Base-by-base conservation (phyloP, 2,797 vertebrate species). In the Rousettus madagascariensis region DNA sequence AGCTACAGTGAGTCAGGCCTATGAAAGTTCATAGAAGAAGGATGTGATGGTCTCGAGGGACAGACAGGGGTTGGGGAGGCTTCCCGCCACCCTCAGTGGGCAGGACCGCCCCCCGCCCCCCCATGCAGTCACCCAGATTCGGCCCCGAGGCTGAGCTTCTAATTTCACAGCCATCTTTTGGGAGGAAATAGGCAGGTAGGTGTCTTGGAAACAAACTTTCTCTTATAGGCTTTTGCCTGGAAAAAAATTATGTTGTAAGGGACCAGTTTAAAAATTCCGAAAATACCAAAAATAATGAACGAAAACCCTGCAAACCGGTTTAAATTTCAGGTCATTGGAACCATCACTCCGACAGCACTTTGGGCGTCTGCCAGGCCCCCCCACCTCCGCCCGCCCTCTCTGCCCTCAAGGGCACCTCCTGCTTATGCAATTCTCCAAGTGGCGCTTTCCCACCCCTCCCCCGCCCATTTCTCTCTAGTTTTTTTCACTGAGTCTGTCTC, bases 331-430 rank as follows among this genome's bases (percentile, higher is more conserved):
- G 19, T 55, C n/a, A 17, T 66, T n/a, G 28, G 61, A 65, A n/a
- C 19, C 8, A 33, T 7, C 1, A 4, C 49, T 20, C 20, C 2
- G 16, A 20, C 2, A 12, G 46, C 10, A 24, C 55, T 57, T 8
- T 7, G 22, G 36, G 11, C 1, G 8, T 7, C 38, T 2, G 0
- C 57, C 3, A 2, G 41, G 4, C 15, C 49, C 49, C 49, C 49
- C 49, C 15, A 1, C 33, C 0, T 0, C 12, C 3, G 33, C 24
- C n/a, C 33, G 30, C 8, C 17, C 43, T 33, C n/a, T 51, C 5
- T 1, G 38, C 26, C 38, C 17, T 28, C 26, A 7, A 4, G 28
- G 12, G 10, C 6, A 1, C 24, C 5, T 11, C 8, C 26, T 51
- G 26, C 43, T 57, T 15, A 8, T 15, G n/a, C 28, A 36, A 3